Base-by-base conservation (phyloP, 2,113 vertebrate genomes). In the Channa argus region DNA sequence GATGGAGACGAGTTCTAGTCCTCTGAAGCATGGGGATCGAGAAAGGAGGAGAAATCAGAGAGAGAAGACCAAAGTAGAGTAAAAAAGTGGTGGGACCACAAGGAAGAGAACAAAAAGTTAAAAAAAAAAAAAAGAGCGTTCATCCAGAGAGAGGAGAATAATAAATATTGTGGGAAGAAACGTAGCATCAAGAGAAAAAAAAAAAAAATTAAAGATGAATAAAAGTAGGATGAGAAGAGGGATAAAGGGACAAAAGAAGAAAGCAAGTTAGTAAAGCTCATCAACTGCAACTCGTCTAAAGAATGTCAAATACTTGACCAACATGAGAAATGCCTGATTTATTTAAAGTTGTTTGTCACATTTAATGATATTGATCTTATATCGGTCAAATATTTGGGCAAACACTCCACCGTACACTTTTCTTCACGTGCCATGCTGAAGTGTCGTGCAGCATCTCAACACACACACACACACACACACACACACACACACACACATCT, bases 1-100 rank as follows among this genome's bases (percentile, higher is more conserved):
- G 78, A 82, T 71, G 83, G 74, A 89, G 84, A 88, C 67, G 59
- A 86, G 89, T 34, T 91, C 91, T 94, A 94, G 86, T 92, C 90
- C 86, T 93, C 94, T 94, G 94, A 90, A 93, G 90, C 81, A 12
- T 81, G 14, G 84, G 79, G 61, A 75, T 63, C 43, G 52, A 54
- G 54, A 52, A 50, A 54, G 60, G 36, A 61, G 54, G 71, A 70
- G 15, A 34, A 52, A 63, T 5, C 33, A 46, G 8, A 8, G 41
- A 33, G 52, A 53, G 14, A 49, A 60, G 11, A 44, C 36, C n/a
- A 43, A 46, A 9, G 34, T 8, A n/a, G 13, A 43, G 34, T 13
- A 67, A 59, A 61, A 3, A 39, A 67, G 70, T 50, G 24, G 74
- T 1, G 67, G 63, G 8, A 41, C 46, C 2, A 37, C 51, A 33